These are phyloP conservation scores for Cactoblastis cactorum DNA, from an alignment of 2,888 invertebrate species.

Conservation along the genomic window DNA sequence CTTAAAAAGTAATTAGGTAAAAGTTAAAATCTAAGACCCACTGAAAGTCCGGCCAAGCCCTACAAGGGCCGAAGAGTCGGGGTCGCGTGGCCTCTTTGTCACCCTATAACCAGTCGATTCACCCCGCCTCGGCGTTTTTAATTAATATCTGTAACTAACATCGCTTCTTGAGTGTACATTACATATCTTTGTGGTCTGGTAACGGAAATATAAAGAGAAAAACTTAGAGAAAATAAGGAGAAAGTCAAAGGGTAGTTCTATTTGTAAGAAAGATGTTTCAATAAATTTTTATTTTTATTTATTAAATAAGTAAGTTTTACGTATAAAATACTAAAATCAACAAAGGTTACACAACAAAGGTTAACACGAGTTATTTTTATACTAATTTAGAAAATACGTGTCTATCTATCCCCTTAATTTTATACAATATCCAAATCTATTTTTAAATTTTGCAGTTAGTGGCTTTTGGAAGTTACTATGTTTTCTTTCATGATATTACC, in stretches of 20 bases:
- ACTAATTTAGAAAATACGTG: too few species aligned
- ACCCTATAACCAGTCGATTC: slow-evolving; percentile 11
- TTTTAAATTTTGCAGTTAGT: slow-evolving; percentile 50
- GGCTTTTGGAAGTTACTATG: slow-evolving; percentile 29
- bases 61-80: background rate
- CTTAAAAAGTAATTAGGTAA: background rate
- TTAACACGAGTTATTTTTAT: too few species aligned
- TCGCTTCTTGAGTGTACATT: background rate
- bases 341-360: too few species aligned
- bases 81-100: slow-evolving; percentile 2
- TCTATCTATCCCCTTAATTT: too few species aligned
- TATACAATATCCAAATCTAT: too few species aligned
- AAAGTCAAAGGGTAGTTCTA: too few species aligned
- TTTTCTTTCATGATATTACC: slow-evolving; percentile 1
- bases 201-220: background rate
- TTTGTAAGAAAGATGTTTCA: too few species aligned
- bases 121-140: slow-evolving; percentile 8
- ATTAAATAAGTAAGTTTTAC: too few species aligned
- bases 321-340: too few species aligned
- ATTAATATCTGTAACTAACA: slow-evolving; percentile 10
- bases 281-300: too few species aligned
- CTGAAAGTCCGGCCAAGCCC: background rate
- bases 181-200: slow-evolving; percentile 6
- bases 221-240: slow-evolving; percentile 30
- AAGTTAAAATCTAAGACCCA: background rate